Percentiles rank a stretch among this genome's conserved stretches.
Conservation (phyloP, 1,140 invertebrate species). For the Drosophila pachea region DNA sequence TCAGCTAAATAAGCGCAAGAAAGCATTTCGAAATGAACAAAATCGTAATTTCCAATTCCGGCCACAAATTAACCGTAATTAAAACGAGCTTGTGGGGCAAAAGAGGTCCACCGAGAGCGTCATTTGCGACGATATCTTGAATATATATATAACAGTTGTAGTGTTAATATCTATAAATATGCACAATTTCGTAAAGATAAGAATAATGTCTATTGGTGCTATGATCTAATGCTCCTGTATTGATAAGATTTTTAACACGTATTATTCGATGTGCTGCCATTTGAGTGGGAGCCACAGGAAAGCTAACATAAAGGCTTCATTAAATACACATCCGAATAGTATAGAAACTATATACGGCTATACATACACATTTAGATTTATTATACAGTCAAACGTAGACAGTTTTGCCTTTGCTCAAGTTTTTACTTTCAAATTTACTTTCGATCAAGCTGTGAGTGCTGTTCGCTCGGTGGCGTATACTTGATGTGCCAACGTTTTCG, state of each 20-base stretch:
- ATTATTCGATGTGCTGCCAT: no score
- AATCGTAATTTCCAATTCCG: constrained; percentile 3
- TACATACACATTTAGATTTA: no score
- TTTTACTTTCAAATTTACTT: no score
- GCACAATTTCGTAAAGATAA: not conserved
- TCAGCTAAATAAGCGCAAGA: constrained; percentile 18
- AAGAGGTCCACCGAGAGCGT: no score
- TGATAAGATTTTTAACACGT: not conserved
- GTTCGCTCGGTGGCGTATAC: constrained; percentile 39
- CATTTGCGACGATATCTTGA: no score
- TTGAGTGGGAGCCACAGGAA: no score
- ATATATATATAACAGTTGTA: no score
- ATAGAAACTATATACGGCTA: no score
- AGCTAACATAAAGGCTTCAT: no score
- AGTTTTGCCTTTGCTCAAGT: no score
- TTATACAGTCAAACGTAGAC: no score
- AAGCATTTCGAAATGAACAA: constrained; percentile 7
- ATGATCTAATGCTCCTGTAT: not conserved
- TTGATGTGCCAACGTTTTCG: constrained; percentile 39
- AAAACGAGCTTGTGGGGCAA: not conserved
- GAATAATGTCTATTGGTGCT: not conserved
- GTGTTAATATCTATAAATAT: not conserved
- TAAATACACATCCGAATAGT: no score
- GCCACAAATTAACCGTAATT: not conserved
- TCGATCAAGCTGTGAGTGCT: not conserved